Percentiles rank a stretch among this genome's conserved stretches.
phyloP scores from a whole-genome alignment of 2,113 vertebrate species.

The Ctenomys sociabilis region DNA sequence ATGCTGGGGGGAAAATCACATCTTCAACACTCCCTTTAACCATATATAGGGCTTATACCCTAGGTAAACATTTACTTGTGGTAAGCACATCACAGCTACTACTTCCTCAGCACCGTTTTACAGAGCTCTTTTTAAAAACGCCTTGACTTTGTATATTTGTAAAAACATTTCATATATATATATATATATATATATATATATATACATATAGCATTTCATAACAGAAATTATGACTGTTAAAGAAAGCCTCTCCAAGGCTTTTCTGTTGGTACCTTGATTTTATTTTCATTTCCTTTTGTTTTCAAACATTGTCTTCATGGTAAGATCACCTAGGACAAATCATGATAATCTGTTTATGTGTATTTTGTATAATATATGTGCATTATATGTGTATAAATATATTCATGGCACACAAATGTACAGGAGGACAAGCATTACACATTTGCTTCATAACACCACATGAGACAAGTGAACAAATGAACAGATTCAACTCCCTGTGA shows the following conservation, averaged over 20 bases:
- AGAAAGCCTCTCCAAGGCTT: background rate
- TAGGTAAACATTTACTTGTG: conserved; percentile 20
- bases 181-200: too few species aligned
- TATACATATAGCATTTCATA: background rate
- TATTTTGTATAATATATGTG: background rate
- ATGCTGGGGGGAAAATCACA: background rate
- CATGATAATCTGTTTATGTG: background rate
- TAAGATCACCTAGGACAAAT: background rate
- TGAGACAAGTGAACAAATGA: background rate
- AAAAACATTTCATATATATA: conserved; percentile 30
- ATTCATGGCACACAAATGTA: background rate
- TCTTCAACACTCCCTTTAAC: background rate
- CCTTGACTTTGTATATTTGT: background rate
- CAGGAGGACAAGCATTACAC: background rate
- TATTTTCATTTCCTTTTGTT: background rate
- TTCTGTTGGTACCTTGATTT: background rate
- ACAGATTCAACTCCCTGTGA: background rate
- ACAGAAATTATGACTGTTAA: conserved; percentile 27
- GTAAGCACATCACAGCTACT: conserved; percentile 18
- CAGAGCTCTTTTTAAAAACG: background rate
- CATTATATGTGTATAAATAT: background rate
- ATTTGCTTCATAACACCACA: background rate
- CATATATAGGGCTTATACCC: background rate
- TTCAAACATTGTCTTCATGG: background rate
- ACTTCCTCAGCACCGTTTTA: background rate